phyloP scores from a whole-genome alignment of 2,113 vertebrate species.

The Pipra filicauda region DNA sequence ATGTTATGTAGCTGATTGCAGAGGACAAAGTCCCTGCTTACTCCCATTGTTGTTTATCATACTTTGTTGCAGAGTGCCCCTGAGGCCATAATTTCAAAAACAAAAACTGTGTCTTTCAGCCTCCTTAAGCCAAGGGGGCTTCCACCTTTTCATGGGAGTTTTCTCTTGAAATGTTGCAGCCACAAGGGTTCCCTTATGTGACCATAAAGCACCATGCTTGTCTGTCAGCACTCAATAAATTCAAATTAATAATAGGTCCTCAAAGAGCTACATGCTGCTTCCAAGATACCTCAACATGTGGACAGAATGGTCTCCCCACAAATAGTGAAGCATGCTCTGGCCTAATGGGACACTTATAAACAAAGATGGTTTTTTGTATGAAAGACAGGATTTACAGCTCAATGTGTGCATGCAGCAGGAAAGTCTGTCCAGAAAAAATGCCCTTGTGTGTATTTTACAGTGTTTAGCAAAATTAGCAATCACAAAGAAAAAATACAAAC shows the following conservation, averaged over 20 bases:
- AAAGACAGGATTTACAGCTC: constrained; percentile 25
- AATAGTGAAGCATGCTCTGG: background rate
- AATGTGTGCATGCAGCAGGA: background rate
- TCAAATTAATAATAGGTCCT: constrained; percentile 47
- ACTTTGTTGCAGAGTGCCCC: background rate
- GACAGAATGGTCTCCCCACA: constrained; percentile 14
- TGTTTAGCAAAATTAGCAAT: background rate
- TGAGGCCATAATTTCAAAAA: background rate
- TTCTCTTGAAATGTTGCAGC: constrained; percentile 14
- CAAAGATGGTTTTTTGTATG: constrained; percentile 16
- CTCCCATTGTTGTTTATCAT: accelerated
- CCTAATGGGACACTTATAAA: constrained; percentile 27
- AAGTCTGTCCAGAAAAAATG: background rate
- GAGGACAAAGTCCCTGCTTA: background rate
- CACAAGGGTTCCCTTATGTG: constrained; percentile 50
- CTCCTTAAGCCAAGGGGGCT: background rate
- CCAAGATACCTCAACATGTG: constrained; percentile 11
- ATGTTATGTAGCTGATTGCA: background rate
- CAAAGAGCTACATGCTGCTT: constrained; percentile 16
- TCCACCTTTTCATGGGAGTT: background rate
- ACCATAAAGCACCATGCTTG: background rate
- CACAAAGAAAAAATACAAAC: background rate
- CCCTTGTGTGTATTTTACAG: background rate
- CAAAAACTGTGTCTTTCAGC: background rate
- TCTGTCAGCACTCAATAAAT: constrained; percentile 61